Evolutionary conservation across 1,140 invertebrate species (phyloP).

Genomic region (Chelonus insularis): DNA sequence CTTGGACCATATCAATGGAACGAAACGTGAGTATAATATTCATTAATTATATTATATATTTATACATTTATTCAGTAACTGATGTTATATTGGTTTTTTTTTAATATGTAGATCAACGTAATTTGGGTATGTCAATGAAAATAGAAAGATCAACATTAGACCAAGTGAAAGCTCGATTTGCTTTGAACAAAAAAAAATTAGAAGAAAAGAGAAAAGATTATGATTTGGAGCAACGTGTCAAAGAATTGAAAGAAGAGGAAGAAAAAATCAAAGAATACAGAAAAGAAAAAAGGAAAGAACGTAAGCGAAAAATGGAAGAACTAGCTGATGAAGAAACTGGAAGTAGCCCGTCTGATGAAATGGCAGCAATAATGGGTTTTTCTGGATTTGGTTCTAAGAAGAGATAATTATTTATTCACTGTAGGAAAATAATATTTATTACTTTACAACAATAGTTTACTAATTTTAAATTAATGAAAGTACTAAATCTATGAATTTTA

Average conservation of each 20-base stretch:
- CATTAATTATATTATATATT: no score
- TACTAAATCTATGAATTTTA: no score
- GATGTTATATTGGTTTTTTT: no score
- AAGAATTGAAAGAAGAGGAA: constrained; percentile 96
- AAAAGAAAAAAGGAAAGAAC: constrained; percentile 87
- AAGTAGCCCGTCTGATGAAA: constrained; percentile 71
- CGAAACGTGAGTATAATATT: constrained; percentile 94
- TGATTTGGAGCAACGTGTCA: constrained; percentile 86
- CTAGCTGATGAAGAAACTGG: constrained; percentile 66
- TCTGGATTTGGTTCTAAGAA: constrained; percentile 93
- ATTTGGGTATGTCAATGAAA: constrained; percentile 99
- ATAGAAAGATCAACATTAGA: constrained; percentile 94
- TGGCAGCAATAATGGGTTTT: constrained; percentile 97
- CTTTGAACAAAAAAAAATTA: constrained; percentile 89
- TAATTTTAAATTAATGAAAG: no score
- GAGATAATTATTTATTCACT: constrained; percentile 59
- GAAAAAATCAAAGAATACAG: constrained; percentile 92
- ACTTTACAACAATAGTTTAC: no score
- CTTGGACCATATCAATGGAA: constrained; percentile 99
- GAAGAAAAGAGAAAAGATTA: constrained; percentile 97
- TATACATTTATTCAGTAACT: no score
- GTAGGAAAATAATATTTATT: no score
- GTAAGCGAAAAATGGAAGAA: constrained; percentile 84
- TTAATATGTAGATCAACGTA: constrained; percentile 79
- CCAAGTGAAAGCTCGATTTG: constrained; percentile 93